Evolutionary conservation across 2,888 invertebrate species (phyloP).

Genomic region (Girardia tigrina): DNA sequence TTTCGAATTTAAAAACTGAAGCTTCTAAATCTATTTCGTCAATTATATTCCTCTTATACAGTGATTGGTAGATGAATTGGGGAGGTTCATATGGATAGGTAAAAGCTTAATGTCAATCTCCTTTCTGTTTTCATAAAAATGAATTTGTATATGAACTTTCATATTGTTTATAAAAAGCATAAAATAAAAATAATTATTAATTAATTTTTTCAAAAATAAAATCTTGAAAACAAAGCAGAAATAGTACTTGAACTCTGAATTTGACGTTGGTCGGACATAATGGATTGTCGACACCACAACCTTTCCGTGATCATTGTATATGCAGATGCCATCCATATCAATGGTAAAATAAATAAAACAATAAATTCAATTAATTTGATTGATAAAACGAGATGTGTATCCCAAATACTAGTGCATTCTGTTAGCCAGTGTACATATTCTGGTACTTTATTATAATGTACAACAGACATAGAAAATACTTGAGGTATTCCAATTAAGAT

Average conservation of each 20-base stretch:
- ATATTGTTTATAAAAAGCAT: too few species aligned
- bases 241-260: not conserved
- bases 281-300: constrained; percentile 56
- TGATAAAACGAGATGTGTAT: not conserved
- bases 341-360: constrained; percentile 65
- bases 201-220: too few species aligned
- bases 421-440: constrained; percentile 39
- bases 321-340: constrained; percentile 67
- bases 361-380: constrained; percentile 43
- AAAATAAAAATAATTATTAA: too few species aligned
- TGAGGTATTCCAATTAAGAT: constrained; percentile 26
- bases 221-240: too few species aligned
- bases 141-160: too few species aligned
- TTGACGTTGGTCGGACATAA: not conserved
- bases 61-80: too few species aligned
- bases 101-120: too few species aligned
- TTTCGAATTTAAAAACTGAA: too few species aligned
- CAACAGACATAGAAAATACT: constrained; percentile 25
- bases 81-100: too few species aligned
- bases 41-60: too few species aligned
- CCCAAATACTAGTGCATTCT: constrained; percentile 39
- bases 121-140: too few species aligned
- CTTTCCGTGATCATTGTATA: constrained; percentile 71
- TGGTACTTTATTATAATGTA: constrained; percentile 26
- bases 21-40: too few species aligned